Base-by-base conservation (phyloP, 1,140 invertebrate species). In the Drosophila littoralis region DNA sequence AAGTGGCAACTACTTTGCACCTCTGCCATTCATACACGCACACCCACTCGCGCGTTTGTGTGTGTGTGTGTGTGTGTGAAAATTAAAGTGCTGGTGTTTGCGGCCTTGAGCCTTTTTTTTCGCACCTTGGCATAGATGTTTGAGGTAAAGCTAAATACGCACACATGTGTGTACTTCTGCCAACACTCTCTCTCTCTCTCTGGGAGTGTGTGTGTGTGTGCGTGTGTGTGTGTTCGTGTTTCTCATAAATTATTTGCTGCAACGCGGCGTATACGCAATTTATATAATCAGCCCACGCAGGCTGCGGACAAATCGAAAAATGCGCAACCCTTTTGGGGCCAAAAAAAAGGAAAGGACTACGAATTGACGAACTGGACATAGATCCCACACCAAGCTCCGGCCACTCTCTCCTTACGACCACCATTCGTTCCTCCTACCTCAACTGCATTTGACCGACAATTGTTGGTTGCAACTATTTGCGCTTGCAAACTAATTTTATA, bases 1-100 rank as follows among this genome's bases (percentile, higher is more conserved):
- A 75, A 75, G 72, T 75, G 72, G 66, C 72, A 75, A 75, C 72
- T 70, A 75, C 72, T 75, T 75, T 75, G 66, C 72, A 75, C 72
- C 66, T 75, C 43, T 57, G 65, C 64, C 65, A 42, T 55, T 63
- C 66, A 63, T 58, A 69, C 58, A 63, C 51, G 32, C 71, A 50
- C 50, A n/a, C 38, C 17, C n/a, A 54, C 48, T n/a, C 10, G 7
- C 17, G 8, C 38, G 9, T 15, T 22, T 22, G 6, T 61, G 7
- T 54, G n/a, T 36, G 8, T 42, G 22, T 43, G n/a, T 35, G 13
- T 55, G 36, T 63, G 38, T 57, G 70, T 60, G 50, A 10, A 60
- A 63, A 48, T 74, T 74, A 58, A 74, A 74, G 65, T 74, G 66
- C 42, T 74, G 65, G 51, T 69, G 54, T 60, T 74, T 55, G 66